Base-by-base conservation (phyloP, 2,797 vertebrate genomes). In the Pangasius macronema region DNA sequence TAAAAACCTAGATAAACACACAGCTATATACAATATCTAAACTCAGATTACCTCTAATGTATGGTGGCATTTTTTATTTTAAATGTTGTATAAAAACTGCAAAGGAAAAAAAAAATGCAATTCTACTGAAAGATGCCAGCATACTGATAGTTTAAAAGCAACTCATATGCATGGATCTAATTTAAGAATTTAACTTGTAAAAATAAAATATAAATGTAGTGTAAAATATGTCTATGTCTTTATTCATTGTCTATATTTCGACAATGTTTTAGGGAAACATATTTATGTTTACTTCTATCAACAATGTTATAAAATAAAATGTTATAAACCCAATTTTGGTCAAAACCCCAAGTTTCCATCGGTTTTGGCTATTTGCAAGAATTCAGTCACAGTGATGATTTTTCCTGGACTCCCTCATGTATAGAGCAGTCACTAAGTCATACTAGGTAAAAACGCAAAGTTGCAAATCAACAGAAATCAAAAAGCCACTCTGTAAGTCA, bases 1-100 rank as follows among this genome's bases (percentile, higher is more conserved):
- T 67, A 59, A 87, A 77, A 63, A 33, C 63, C 51, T n/a, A 79
- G 24, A 57, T 83, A 76, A 51, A 33, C 13, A 82, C 53, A 77
- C 36, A 33, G 27, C 46, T 81, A 51, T 61, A 80, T 46, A 42
- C 67, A 65, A 77, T 46, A 82, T 16, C 80, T 49, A 80, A 68
- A 51, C 14, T 65, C 27, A 81, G 49, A 63, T 85, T 81, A 86
- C 51, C 6, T 8, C 6, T 59, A 49, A 76, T 80, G 30, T 76
- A 30, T 59, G 53, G n/a, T 49, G 14, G 1, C 16, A 27, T 4
- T 30, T 77, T 76, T 30, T 53, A 8, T 10, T n/a, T 51, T 76
- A 30, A 51, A 51, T 16, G n/a, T 51, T 51, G 5, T 18, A 33
- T 55, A 55, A 77, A 75, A 57, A 5, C 51, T 55, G 7, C 39